Base-by-base conservation (phyloP, 2,113 vertebrate genomes). In the Bubo bubo region DNA sequence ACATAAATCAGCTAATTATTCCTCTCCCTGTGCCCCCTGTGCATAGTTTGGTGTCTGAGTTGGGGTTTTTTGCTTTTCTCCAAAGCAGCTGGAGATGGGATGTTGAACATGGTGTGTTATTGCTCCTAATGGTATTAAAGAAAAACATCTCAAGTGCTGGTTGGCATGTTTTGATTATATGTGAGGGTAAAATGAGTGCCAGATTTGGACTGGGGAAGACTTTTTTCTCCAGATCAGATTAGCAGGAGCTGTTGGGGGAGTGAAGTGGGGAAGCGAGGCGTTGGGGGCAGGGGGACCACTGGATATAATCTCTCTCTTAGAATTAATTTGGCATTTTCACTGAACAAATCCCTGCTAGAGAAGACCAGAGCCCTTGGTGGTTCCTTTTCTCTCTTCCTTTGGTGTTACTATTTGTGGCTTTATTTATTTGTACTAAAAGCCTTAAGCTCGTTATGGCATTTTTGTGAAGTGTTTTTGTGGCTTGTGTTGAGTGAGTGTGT, bases 61-160 rank as follows among this genome's bases (percentile, higher is more conserved):
- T 93, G 86, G 76, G 72, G 10, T 58, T 93, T 96, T 83, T 82
- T 86, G 80, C 87, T 97, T 95, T 95, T 82, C 96, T 95, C 93
- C 58, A 62, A 91, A 95, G 95, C 96, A 96, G 95, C 96, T 97
- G 96, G 95, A 93, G 95, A 82, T 88, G 74, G 92, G 95, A 88
- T 97, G 93, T 93, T 96, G 85, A 96, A 96, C 96, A 95, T 73
- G 74, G 81, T 92, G 39, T 96, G 90, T 96, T 97, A 96, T 94
- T 96, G 95, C 95, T 96, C 96, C 96, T 96, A 72, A 85, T 76
- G 81, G 96, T 93, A 96, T 96, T 96, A 88, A 96, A 93, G 92
- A 79, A 95, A 96, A 97, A 95, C 92, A 94, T 90, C 95, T 90
- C 90, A 45, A 91, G 95, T 45, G 32, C 80, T 85, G 58, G 73